Percentiles rank a stretch among this genome's conserved stretches.
phyloP scores from a whole-genome alignment of 2,113 vertebrate genomes.

The Nycticebus coucang region DNA sequence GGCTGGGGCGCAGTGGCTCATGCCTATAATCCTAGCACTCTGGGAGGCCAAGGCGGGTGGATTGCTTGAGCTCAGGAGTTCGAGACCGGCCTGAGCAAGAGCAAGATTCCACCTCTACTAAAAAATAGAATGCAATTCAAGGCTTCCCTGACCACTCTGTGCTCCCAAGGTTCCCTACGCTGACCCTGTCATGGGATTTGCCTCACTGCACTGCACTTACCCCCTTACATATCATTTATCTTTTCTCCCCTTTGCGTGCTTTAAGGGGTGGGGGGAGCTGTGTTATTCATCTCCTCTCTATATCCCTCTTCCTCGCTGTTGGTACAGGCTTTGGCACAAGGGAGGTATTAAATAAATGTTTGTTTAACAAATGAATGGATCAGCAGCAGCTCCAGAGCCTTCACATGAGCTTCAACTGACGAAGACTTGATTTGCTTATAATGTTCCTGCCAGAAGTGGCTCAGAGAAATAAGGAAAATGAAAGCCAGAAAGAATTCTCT shows the following conservation, averaged over 20 bases:
- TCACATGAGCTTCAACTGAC: slow-evolving; percentile 14
- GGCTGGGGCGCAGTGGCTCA: too few species aligned
- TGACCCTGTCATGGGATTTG: neutral
- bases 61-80: too few species aligned
- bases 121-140: neutral
- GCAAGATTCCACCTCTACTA: too few species aligned
- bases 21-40: too few species aligned
- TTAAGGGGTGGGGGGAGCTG: neutral
- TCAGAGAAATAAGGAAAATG: slow-evolving; percentile 57
- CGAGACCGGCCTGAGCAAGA: too few species aligned
- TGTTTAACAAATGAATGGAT: slow-evolving; percentile 41
- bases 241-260: neutral
- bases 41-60: too few species aligned
- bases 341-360: slow-evolving; percentile 1
- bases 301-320: neutral
- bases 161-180: neutral
- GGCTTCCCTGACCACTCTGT: neutral
- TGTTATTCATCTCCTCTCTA: neutral
- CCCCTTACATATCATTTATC: too few species aligned
- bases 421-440: slow-evolving; percentile 58
- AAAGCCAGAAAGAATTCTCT: slow-evolving; percentile 19
- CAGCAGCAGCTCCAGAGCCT: neutral
- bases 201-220: neutral
- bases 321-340: neutral
- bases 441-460: neutral